Conservation (phyloP, 2,888 invertebrate genomes). For the Barypeithes pellucidus region DNA sequence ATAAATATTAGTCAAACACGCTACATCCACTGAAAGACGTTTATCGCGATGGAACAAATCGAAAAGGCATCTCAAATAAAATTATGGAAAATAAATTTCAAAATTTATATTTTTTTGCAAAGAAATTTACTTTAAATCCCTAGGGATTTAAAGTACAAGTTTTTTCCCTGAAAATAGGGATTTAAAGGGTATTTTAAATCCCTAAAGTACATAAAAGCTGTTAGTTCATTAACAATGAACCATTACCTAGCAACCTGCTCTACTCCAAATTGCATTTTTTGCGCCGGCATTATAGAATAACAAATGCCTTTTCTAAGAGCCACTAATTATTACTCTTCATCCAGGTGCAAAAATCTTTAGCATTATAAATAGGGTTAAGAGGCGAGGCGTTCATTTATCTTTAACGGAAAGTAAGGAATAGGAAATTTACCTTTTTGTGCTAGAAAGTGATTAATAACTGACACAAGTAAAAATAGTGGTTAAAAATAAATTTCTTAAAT, state of each 20-base stretch:
- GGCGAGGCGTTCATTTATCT: constrained; percentile 44
- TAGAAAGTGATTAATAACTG: constrained; percentile 3
- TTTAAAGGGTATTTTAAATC: too few relatives aligned
- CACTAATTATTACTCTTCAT: constrained; percentile 44
- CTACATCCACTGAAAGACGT: too few relatives aligned
- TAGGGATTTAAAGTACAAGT: too few relatives aligned
- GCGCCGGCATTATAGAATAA: constrained; percentile 34
- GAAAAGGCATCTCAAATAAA: too few relatives aligned
- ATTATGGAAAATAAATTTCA: too few relatives aligned
- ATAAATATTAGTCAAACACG: too few relatives aligned
- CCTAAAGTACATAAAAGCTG: too few relatives aligned
- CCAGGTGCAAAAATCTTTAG: constrained; percentile 40
- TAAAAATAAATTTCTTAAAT: too few relatives aligned
- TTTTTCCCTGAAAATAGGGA: too few relatives aligned
- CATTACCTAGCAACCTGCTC: constrained; percentile 32
- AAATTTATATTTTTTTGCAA: too few relatives aligned
- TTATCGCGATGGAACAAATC: too few relatives aligned
- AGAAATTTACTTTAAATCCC: too few relatives aligned
- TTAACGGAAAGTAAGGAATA: constrained; percentile 2
- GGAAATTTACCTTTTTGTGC: constrained; percentile 6
- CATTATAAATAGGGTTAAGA: constrained; percentile 47
- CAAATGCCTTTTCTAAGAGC: constrained; percentile 49
- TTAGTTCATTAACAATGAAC: neutral
- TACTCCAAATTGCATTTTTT: constrained; percentile 40
- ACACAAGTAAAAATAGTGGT: neutral